Evolutionary conservation across 2,888 invertebrate genomes (phyloP).

Genomic region (Cheilosia impressa): DNA sequence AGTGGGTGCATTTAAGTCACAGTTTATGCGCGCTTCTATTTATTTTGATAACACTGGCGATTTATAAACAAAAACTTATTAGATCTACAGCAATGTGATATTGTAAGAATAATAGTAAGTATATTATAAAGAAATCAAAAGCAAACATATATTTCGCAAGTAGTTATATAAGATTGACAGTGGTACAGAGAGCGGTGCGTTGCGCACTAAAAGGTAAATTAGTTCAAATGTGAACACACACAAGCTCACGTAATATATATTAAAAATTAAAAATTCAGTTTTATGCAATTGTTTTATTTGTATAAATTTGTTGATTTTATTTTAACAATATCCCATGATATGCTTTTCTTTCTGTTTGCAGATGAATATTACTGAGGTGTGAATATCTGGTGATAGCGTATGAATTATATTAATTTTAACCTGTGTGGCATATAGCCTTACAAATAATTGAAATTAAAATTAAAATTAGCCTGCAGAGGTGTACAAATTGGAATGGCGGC

Average conservation of each 20-base stretch:
- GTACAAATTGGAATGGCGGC: slow-evolving; percentile 18
- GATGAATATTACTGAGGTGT: slow-evolving; percentile 70
- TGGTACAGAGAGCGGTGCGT: not conserved
- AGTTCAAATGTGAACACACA: slow-evolving; percentile 9
- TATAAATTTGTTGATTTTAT: not conserved
- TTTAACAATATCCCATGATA: slow-evolving; percentile 12
- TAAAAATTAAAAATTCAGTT: not conserved
- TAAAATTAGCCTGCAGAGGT: slow-evolving; percentile 15
- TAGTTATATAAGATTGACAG: not conserved
- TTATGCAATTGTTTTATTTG: not conserved
- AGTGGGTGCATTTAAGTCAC: slow-evolving; percentile 42
- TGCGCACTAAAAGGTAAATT: slow-evolving; percentile 2
- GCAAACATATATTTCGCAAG: not conserved
- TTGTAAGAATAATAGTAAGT: slow-evolving; percentile 58
- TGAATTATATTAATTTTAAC: slow-evolving; percentile 74
- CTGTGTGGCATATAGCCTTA: slow-evolving; percentile 51
- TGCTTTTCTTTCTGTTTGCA: slow-evolving; percentile 41
- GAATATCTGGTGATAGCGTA: slow-evolving; percentile 63
- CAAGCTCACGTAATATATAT: slow-evolving; percentile 1
- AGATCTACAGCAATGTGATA: slow-evolving; percentile 58
- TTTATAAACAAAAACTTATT: slow-evolving; percentile 28
- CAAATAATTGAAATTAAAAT: slow-evolving; percentile 10
- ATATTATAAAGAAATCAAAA: slow-evolving; percentile 9
- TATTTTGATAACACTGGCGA: slow-evolving; percentile 20
- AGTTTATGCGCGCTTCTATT: slow-evolving; percentile 15